Evolutionary conservation across 2,888 invertebrate species (phyloP).

Genomic region (Lasioglossum lativentre): DNA sequence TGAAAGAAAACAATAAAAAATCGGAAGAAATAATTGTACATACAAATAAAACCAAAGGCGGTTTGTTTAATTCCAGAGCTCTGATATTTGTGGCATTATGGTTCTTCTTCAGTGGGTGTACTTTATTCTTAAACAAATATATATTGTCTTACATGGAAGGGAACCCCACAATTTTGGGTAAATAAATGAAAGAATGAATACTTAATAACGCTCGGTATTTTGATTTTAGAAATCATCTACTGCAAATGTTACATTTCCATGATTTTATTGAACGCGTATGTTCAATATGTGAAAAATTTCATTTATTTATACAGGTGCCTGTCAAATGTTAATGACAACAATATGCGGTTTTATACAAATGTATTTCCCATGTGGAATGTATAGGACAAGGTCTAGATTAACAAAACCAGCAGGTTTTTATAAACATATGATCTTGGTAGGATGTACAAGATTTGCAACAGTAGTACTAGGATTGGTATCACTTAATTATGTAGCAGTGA

Average conservation of each 20-base stretch:
- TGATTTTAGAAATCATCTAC: background rate
- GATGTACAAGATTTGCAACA: constrained; percentile 90
- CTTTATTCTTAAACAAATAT: constrained; percentile 92
- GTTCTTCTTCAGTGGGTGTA: constrained; percentile 92
- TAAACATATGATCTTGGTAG: constrained; percentile 90
- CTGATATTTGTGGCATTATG: constrained; percentile 88
- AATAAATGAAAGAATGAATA: constrained; percentile 60
- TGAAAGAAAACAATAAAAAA: constrained; percentile 67
- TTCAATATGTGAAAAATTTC: background rate
- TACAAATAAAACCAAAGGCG: constrained; percentile 82
- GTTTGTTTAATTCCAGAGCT: constrained; percentile 87
- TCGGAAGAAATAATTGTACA: constrained; percentile 77
- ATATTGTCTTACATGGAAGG: constrained; percentile 90
- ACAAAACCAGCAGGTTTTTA: constrained; percentile 89
- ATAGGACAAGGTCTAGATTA: constrained; percentile 87
- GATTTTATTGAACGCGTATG: background rate
- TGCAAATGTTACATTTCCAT: background rate
- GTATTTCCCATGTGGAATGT: constrained; percentile 91
- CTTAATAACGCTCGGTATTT: background rate
- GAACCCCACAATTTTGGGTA: constrained; percentile 91
- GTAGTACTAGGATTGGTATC: constrained; percentile 91
- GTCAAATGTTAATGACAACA: constrained; percentile 91
- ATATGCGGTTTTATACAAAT: constrained; percentile 91
- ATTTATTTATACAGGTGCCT: constrained; percentile 86
- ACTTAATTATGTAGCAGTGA: constrained; percentile 91